Percentiles rank a stretch among this genome's conserved stretches.
phyloP scores from a whole-genome alignment of 2,113 vertebrate species.

The Talpa occidentalis region DNA sequence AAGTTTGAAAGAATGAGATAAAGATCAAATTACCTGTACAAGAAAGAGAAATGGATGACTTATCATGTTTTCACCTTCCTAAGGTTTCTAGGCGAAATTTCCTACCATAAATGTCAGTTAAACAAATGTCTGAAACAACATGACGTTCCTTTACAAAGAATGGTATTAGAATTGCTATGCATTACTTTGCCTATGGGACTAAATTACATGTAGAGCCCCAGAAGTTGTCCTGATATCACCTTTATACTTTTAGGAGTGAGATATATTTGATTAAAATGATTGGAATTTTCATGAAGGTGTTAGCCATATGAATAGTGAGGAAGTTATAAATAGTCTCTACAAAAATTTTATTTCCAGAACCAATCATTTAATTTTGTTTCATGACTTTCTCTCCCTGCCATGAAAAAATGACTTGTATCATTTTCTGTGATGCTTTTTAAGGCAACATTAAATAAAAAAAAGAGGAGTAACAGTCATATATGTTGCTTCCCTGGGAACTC shows the following conservation, averaged over 20 bases:
- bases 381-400: not conserved
- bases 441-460: not conserved
- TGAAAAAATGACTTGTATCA: conserved; percentile 17
- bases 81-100: conserved; percentile 67
- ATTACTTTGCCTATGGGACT: conserved; percentile 46
- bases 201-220: conserved; percentile 1
- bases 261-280: conserved; percentile 63
- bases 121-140: conserved; percentile 43
- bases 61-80: conserved; percentile 60
- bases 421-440: conserved; percentile 35
- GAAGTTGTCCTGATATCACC: conserved; percentile 19
- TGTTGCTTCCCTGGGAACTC: not conserved
- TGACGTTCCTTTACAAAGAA: conserved; percentile 33
- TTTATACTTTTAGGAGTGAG: conserved; percentile 28
- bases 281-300: not conserved
- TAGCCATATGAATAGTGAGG: conserved; percentile 25
- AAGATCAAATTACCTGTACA: conserved; percentile 73
- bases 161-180: conserved; percentile 43
- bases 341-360: conserved; percentile 42
- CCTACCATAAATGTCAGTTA: conserved; percentile 57
- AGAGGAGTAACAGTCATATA: not conserved
- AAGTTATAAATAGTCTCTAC: conserved; percentile 51
- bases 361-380: conserved; percentile 34
- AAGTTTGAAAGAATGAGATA: conserved; percentile 63
- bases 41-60: conserved; percentile 68